Evolutionary conservation across 1,140 invertebrate species (phyloP).

Genomic region (Aphelenchoides avenae): DNA sequence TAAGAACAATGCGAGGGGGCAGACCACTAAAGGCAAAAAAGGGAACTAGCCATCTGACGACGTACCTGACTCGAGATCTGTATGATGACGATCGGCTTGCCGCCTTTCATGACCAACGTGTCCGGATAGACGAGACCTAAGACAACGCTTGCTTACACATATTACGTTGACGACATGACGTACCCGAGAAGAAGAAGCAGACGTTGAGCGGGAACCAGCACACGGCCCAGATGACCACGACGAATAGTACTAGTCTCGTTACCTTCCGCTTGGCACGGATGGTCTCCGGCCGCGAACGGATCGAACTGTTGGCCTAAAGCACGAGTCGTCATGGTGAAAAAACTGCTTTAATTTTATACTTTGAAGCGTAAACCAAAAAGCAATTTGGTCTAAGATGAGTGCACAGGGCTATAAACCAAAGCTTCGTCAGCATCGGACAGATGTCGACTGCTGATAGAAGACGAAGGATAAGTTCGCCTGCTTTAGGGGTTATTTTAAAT

Average conservation of each 20-base stretch:
- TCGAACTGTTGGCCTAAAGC: constrained; percentile 48
- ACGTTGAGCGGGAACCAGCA: constrained; percentile 91
- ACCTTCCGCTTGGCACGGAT: constrained; percentile 80
- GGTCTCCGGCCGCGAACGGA: constrained; percentile 71
- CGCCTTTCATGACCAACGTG: constrained; percentile 50
- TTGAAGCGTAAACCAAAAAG: too few relatives aligned
- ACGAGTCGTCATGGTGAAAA: too few relatives aligned
- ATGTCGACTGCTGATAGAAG: too few relatives aligned
- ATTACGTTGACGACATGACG: background rate
- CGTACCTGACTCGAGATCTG: constrained; percentile 57
- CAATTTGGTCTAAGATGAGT: too few relatives aligned
- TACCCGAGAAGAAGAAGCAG: constrained; percentile 61
- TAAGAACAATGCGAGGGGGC: too few relatives aligned
- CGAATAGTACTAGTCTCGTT: constrained; percentile 84
- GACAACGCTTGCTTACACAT: constrained; percentile 17
- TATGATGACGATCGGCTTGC: constrained; percentile 51
- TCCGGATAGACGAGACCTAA: constrained; percentile 54
- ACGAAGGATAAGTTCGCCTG: too few relatives aligned
- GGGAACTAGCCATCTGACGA: too few relatives aligned
- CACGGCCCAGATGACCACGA: constrained; percentile 86
- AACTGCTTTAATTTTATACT: too few relatives aligned
- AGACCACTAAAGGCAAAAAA: too few relatives aligned
- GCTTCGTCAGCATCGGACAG: too few relatives aligned
- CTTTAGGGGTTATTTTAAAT: too few relatives aligned
- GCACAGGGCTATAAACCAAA: too few relatives aligned